Conservation (phyloP, 1,140 invertebrate species). For the Caenorhabditis briggsae region DNA sequence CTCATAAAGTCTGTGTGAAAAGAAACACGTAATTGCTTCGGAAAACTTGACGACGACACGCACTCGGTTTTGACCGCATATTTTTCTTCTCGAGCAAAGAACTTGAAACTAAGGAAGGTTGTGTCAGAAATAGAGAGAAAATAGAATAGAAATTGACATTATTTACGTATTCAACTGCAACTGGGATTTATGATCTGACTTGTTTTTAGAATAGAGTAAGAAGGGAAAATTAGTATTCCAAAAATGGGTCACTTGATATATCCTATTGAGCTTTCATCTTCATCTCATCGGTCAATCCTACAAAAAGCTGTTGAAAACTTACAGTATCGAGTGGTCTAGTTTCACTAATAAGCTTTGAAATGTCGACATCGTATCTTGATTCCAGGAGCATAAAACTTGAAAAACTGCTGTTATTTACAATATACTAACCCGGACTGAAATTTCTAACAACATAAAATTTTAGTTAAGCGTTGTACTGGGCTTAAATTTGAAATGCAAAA, state of each 20-base stretch:
- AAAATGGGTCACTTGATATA: background rate
- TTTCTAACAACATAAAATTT: too few relatives aligned
- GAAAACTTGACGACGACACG: slow-evolving; percentile 19
- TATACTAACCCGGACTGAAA: too few relatives aligned
- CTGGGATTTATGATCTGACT: background rate
- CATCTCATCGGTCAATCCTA: background rate
- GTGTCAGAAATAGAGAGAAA: background rate
- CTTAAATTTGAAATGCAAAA: too few relatives aligned
- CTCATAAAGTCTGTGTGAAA: slow-evolving; percentile 46
- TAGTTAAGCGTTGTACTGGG: too few relatives aligned
- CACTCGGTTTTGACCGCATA: too few relatives aligned
- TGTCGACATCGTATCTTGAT: too few relatives aligned
- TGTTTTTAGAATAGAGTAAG: background rate
- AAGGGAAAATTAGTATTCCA: background rate
- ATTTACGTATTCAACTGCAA: background rate
- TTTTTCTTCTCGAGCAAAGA: background rate
- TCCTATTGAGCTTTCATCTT: background rate
- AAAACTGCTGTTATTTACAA: too few relatives aligned
- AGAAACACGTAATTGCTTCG: slow-evolving; percentile 47
- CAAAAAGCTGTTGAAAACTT: too few relatives aligned
- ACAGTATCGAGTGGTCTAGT: too few relatives aligned
- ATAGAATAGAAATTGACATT: background rate
- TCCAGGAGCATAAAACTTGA: too few relatives aligned
- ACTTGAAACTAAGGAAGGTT: background rate
- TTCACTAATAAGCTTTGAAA: too few relatives aligned